Evolutionary conservation across 2,888 invertebrate species (phyloP), one percentile per base, ranked within the genome.

Genomic region (Drosophila vallismaia): DNA sequence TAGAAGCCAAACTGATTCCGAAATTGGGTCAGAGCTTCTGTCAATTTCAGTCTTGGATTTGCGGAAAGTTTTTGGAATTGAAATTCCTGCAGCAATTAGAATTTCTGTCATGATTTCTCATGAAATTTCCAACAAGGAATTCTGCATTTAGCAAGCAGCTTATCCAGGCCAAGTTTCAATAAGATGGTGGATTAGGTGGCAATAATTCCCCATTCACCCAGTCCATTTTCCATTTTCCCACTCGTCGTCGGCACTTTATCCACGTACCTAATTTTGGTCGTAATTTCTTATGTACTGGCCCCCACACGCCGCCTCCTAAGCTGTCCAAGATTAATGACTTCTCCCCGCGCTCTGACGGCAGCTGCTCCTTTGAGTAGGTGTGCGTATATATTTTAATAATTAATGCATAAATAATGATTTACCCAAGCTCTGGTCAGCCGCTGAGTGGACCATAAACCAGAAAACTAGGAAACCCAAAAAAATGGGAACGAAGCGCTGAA

Each of bases 341-440:
- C 14, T 36, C 38, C 52, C 38, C 48, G 33, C 45, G 24, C 64
- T 44, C 50, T 45, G 63, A 63, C 36, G 51, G 64, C 29, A 45
- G 51, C 51, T 38, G 64, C 33, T 48, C 5, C 6, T n/a, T 5
- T 6, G 10, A 6, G n/a, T 29, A 6, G 12, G 36, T 36, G 29
- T 31, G 44, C 14, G 36, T 55, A 42, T 71, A 40, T 66, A 57
- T 64, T 70, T 82, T 59, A 76, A 71, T 82, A 79, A 82, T 75
- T 79, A 79, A 75, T 82, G 71, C 58, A 64, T 58, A 75, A 76
- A 66, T 82, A 82, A 79, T 74, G 74, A 79, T 76, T 74, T 67
- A 74, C 69, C 67, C 67, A 70, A 68, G 50, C 62, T 53, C 24
- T 49, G 57, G 45, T 56, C 44, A 55, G 55, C 51, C 54, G 44